Evolutionary conservation across 2,888 invertebrate species (phyloP).

Genomic region (Scelioninae gen. 1): DNA sequence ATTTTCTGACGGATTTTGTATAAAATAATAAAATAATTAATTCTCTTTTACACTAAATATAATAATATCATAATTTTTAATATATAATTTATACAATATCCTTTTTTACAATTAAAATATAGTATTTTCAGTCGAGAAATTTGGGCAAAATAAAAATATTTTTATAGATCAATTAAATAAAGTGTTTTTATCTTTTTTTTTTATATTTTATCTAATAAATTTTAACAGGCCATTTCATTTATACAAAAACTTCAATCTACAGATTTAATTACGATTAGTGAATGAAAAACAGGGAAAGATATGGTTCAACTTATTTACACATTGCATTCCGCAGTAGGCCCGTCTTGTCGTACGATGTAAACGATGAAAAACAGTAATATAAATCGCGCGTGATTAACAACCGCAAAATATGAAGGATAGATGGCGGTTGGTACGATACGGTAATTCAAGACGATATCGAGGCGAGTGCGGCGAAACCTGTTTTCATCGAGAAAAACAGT

Average conservation of each 20-base stretch:
- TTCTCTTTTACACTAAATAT: too few relatives aligned
- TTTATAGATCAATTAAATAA: too few relatives aligned
- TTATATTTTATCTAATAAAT: background rate
- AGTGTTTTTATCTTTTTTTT: background rate
- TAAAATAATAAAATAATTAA: too few relatives aligned
- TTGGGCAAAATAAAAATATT: too few relatives aligned
- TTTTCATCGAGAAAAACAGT: slow-evolving; percentile 67
- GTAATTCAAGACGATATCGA: slow-evolving; percentile 66
- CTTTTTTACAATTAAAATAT: too few relatives aligned
- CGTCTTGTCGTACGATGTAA: slow-evolving; percentile 31
- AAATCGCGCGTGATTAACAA: slow-evolving; percentile 68
- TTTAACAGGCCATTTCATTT: background rate
- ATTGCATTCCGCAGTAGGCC: slow-evolving; percentile 54
- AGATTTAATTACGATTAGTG: slow-evolving; percentile 17
- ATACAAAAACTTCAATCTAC: slow-evolving; percentile 7
- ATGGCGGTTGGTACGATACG: slow-evolving; percentile 59
- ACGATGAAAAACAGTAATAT: slow-evolving; percentile 57
- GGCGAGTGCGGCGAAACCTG: slow-evolving; percentile 54
- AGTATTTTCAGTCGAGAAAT: too few relatives aligned
- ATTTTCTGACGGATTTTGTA: too few relatives aligned
- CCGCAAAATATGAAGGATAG: slow-evolving; percentile 60
- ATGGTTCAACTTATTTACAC: slow-evolving; percentile 60
- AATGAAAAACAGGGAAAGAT: slow-evolving; percentile 4
- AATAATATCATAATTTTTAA: too few relatives aligned
- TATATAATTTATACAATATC: too few relatives aligned